These are phyloP conservation scores for Anabas testudineus DNA, from an alignment of 2,797 vertebrate genomes.

Conservation along the genomic window DNA sequence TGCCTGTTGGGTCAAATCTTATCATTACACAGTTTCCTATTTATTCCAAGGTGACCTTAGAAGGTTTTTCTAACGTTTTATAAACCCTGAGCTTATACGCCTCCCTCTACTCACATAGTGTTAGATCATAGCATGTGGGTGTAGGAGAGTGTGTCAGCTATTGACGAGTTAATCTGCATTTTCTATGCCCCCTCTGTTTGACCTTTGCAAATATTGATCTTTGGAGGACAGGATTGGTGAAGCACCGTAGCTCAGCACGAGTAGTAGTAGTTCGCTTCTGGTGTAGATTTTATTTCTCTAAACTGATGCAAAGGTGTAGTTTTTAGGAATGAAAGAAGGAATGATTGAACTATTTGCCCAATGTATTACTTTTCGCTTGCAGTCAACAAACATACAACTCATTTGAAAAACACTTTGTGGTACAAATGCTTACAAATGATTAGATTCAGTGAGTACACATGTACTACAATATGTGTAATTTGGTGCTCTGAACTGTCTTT, in stretches of 20 bases:
- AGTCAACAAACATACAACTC: background rate
- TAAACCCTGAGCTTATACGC: slow-evolving; percentile 2
- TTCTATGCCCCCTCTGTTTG: slow-evolving; percentile 58
- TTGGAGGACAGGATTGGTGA: slow-evolving; percentile 58
- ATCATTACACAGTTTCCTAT: background rate
- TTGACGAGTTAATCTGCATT: slow-evolving; percentile 68
- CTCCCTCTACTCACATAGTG: slow-evolving; percentile 5
- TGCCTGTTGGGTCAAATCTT: background rate
- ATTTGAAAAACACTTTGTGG: too few relatives aligned
- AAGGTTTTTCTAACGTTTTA: slow-evolving; percentile 14
- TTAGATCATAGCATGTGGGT: slow-evolving; percentile 18
- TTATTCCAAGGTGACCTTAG: background rate
- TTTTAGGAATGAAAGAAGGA: background rate
- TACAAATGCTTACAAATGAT: background rate
- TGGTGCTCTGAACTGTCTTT: background rate
- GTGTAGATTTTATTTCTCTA: background rate
- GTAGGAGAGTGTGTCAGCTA: slow-evolving; percentile 47
- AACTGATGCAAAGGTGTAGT: background rate
- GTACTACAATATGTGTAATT: background rate
- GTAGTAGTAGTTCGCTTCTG: background rate
- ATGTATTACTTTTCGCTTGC: background rate
- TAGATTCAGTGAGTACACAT: background rate
- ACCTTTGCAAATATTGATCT: slow-evolving; percentile 73
- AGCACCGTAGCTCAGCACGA: slow-evolving; percentile 40
- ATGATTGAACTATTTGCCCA: background rate